Base-by-base conservation (phyloP, 2,888 invertebrate genomes). In the Eupithecia tripunctaria region DNA sequence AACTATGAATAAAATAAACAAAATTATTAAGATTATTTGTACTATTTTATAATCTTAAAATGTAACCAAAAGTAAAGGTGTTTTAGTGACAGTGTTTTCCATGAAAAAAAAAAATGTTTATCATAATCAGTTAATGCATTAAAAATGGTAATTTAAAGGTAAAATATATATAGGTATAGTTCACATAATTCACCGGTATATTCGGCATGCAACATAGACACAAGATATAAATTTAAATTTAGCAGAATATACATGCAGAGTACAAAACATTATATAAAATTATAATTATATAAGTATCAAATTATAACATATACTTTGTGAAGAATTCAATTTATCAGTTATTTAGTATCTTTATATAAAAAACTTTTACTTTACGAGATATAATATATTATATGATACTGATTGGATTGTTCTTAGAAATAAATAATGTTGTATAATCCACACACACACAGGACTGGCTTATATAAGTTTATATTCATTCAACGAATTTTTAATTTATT, bases 1-100 rank as follows among this genome's bases (percentile, higher is more conserved):
- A 8, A 62, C 67, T 71, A 51, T 65, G 25, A 70, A 72, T 59
- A 5, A 65, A 38, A 69, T 5, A 25, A 36, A 18, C 18, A 18
- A 29, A 7, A 27, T 27, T 62, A 62, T 8, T 2, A 10, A 8
- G 7, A 7, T 1, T 60, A 60, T 60, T 27, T 15, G 2, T 29
- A 27, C n/a, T n/a, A 60, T 12, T 0, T 12, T 14, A 4, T 25
- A 25, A n/a, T 59, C 14, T 7, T 25, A 56, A 25, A 14, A 25
- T n/a, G 21, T 25, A 25, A 25, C 3, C 12, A 56, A 56, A 56
- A 8, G n/a, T 47, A n/a, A n/a, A 47, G 47, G n/a, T 47, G 47
- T 47, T 47, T n/a, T 2, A n/a, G n/a, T n/a, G 7, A n/a, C 7
- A n/a, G 51, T 51, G 51, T 12, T 51, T 56, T 25, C 21, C 25